phyloP scores from a whole-genome alignment of 2,797 vertebrate species.

The Coranthus polyacanthus region DNA sequence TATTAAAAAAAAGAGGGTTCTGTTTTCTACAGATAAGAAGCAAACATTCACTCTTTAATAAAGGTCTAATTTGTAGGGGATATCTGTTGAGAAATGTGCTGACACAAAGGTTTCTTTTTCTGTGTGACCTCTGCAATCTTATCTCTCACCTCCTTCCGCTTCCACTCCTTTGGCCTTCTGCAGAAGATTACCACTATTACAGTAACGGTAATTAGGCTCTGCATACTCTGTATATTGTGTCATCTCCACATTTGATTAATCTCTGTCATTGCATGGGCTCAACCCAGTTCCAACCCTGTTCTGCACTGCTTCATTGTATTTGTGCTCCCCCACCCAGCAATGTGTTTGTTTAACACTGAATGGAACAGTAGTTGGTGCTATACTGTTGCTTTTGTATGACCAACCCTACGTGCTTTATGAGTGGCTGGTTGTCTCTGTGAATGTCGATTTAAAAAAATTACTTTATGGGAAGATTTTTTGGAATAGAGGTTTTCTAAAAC shows the following conservation, averaged over 20 bases:
- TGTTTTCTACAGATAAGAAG: neutral
- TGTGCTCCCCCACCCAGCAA: conserved; percentile 27
- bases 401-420: conserved; percentile 9
- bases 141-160: conserved; percentile 64
- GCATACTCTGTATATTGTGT: conserved; percentile 75
- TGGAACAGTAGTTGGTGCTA: conserved; percentile 3
- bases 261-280: conserved; percentile 73
- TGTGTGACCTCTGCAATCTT: conserved; percentile 75
- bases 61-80: neutral
- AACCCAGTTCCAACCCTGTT: conserved; percentile 10
- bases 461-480: too few species aligned
- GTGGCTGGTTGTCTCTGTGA: conserved; percentile 24
- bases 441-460: conserved; percentile 7
- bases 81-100: conserved; percentile 52
- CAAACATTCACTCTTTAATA: neutral
- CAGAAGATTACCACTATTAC: conserved; percentile 99
- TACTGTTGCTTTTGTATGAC: conserved; percentile 32
- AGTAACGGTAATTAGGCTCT: conserved; percentile 95
- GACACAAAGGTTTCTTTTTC: conserved; percentile 57
- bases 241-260: conserved; percentile 64
- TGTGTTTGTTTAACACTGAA: conserved; percentile 46
- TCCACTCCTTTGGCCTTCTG: conserved; percentile 84
- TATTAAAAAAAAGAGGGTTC: neutral
- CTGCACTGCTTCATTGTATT: conserved; percentile 32
- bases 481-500: neutral